Percentiles rank a stretch among this genome's conserved stretches.
These are phyloP conservation scores for Eurois occulta DNA, from an alignment of 2,888 invertebrate genomes.

Conservation along the genomic window DNA sequence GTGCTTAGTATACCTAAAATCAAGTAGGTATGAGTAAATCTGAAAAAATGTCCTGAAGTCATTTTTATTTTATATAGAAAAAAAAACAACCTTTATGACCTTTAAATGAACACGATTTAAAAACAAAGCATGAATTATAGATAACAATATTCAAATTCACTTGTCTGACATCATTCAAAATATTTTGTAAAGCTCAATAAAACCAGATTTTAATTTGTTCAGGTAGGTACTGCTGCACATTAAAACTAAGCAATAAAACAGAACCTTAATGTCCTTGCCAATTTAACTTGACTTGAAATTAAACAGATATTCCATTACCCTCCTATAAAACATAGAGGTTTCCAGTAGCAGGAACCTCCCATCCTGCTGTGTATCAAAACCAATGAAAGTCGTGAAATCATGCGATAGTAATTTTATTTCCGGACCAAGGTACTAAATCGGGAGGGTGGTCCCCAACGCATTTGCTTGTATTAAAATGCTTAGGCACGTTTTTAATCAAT, in stretches of 20 bases:
- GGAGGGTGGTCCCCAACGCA: conserved; percentile 61
- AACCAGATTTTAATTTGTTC: conserved; percentile 48
- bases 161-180: conserved; percentile 34
- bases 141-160: conserved; percentile 17
- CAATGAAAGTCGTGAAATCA: conserved; percentile 30
- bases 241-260: conserved; percentile 57
- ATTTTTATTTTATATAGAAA: neutral
- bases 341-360: neutral
- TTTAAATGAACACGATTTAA: neutral
- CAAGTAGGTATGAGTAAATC: neutral
- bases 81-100: neutral
- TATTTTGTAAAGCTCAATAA: conserved; percentile 35
- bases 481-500: conserved; percentile 76
- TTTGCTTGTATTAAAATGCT: conserved; percentile 74
- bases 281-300: conserved; percentile 56
- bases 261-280: conserved; percentile 44
- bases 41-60: neutral
- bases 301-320: conserved; percentile 39
- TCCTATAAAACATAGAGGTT: conserved; percentile 1
- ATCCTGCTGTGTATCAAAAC: neutral
- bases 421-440: conserved; percentile 46
- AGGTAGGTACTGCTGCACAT: conserved; percentile 37
- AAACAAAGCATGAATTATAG: neutral
- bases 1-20: neutral
- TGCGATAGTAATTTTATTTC: conserved; percentile 57